Evolutionary conservation across 2,888 invertebrate species (phyloP), one percentile per base, ranked within the genome.

Genomic region (Drosophila differens): DNA sequence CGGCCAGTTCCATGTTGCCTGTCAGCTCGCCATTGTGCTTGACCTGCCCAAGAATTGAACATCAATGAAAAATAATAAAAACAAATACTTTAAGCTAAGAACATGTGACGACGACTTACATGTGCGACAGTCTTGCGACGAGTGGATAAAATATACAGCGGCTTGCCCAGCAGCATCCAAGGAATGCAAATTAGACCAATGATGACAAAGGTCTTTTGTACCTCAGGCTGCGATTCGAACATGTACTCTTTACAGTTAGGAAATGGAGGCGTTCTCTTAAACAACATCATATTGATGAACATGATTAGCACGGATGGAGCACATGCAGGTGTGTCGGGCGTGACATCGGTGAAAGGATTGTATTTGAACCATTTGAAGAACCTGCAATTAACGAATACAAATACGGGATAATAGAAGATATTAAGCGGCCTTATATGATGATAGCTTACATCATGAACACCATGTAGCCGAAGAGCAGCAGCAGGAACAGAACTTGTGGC

Each of bases 101-200:
- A 7, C 7, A 22, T 16, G 22, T 19, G 28, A 14, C 16, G 22
- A n/a, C 30, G 30, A 77, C 88, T 85, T 72, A 92, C 92, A 76
- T 92, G 93, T 22, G 75, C 66, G 16, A 58, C 49, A 1, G 83
- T 74, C 54, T 80, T 84, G 60, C 90, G 89, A 60, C 93, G 91
- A 0, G 91, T 91, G 58, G 86, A 87, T 62, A 90, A 91, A 73
- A 98, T 94, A 89, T 97, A 95, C 68, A 98, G 93, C 0, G 99
- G 99, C 93, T 99, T 99, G 60, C 97, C 97, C 2, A 98, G 93
- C 90, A 99, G 93, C 98, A 99, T 98, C 95, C 98, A 97, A 0
- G 99, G 99, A 66, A 99, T 95, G 92, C 98, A 98, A 41, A 97
- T 92, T 5, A 99, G 92, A 0, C 96, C 98, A 25, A 97, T 92